Percentiles rank a stretch among this genome's conserved stretches.
phyloP scores from a whole-genome alignment of 2,797 vertebrate genomes.

The Distichodus sexfasciatus region DNA sequence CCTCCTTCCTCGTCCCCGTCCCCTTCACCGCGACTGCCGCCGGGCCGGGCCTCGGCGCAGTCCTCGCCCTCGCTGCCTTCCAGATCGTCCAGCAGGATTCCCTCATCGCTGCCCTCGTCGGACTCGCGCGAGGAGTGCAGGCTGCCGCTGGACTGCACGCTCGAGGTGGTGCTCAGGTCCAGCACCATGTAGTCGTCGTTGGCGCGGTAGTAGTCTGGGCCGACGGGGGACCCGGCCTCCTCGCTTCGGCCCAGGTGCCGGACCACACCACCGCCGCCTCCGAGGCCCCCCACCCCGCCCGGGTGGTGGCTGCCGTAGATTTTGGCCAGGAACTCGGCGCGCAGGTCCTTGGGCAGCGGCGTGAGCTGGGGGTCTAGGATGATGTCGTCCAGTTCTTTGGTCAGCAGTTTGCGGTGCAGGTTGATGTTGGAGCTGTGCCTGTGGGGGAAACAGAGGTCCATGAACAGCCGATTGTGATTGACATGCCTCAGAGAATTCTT shows the following conservation, averaged over 20 bases:
- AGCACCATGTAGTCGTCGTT: constrained; percentile 92
- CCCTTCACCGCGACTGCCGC: too few species aligned
- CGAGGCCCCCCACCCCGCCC: constrained; percentile 91
- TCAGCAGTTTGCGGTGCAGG: constrained; percentile 99
- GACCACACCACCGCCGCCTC: constrained; percentile 77
- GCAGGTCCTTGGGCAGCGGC: constrained; percentile 77
- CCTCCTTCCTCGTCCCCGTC: constrained; percentile 63
- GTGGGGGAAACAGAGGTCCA: constrained; percentile 52
- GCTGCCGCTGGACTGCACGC: constrained; percentile 94
- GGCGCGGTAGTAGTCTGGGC: constrained; percentile 83
- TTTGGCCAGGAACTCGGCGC: constrained; percentile 87
- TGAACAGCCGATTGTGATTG: background rate
- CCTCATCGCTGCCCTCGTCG: constrained; percentile 94
- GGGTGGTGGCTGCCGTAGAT: constrained; percentile 88
- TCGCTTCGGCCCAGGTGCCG: constrained; percentile 54
- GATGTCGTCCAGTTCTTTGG: constrained; percentile 99
- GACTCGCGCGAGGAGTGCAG: constrained; percentile 94
- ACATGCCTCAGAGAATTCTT: background rate
- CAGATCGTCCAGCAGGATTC: constrained; percentile 92
- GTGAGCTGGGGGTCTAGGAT: constrained; percentile 82
- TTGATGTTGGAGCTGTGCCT: constrained; percentile 99
- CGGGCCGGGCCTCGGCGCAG: constrained; percentile 52
- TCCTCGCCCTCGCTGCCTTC: constrained; percentile 93
- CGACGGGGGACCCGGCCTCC: constrained; percentile 81
- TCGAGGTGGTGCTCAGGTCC: constrained; percentile 95